phyloP scores from a whole-genome alignment of 2,113 vertebrate genomes.

The Aspiorhynchus laticeps region DNA sequence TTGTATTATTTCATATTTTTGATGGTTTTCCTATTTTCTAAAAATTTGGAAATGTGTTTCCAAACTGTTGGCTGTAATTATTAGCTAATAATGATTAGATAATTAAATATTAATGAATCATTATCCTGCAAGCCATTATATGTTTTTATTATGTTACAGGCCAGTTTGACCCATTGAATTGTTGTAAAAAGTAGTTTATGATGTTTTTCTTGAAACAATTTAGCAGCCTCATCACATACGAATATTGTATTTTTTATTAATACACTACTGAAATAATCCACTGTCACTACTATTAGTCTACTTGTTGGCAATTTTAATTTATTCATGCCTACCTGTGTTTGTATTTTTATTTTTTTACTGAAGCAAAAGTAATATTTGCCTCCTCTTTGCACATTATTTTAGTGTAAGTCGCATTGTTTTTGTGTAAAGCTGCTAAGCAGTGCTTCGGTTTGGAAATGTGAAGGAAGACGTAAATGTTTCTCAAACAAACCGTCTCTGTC shows the following conservation, averaged over 20 bases:
- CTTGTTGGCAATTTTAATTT: neutral
- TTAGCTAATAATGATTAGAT: neutral
- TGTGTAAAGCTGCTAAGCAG: conserved; percentile 24
- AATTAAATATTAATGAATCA: neutral
- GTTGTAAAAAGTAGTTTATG: too few species aligned
- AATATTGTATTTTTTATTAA: neutral
- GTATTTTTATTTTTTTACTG: conserved; percentile 52
- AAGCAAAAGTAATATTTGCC: conserved; percentile 51
- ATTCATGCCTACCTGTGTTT: conserved; percentile 45
- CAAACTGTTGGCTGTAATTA: neutral
- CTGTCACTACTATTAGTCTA: conserved; percentile 16
- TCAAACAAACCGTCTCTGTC: neutral
- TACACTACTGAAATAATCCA: conserved; percentile 47
- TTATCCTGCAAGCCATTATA: neutral
- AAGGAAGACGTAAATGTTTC: neutral
- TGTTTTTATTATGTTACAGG: too few species aligned
- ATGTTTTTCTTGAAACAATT: too few species aligned
- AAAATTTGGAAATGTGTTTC: conserved; percentile 2
- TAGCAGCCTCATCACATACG: conserved; percentile 13
- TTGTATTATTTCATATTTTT: neutral
- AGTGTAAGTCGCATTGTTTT: conserved; percentile 23
- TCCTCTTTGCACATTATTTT: conserved; percentile 47
- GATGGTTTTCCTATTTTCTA: neutral
- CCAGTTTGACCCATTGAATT: too few species aligned
- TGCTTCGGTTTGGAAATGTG: conserved; percentile 14